Evolutionary conservation across 2,888 invertebrate genomes (phyloP).

Genomic region (Leptopilina drosophilae): DNA sequence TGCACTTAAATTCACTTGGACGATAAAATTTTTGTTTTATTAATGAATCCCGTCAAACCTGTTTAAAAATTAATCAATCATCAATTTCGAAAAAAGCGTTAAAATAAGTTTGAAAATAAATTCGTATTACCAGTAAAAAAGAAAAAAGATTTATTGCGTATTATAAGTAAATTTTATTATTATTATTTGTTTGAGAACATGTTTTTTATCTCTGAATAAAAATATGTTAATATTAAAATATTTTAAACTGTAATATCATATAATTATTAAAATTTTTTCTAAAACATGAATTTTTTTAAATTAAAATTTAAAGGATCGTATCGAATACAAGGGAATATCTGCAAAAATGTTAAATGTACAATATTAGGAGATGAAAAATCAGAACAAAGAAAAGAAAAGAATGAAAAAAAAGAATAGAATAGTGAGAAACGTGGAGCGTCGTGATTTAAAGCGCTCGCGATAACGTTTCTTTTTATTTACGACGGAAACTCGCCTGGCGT

Average conservation of each 20-base stretch:
- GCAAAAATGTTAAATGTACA: conserved; percentile 19
- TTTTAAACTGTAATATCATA: too few species aligned
- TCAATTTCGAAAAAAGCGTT: too few species aligned
- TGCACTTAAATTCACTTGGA: not conserved
- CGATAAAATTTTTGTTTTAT: not conserved
- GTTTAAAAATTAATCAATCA: not conserved
- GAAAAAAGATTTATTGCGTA: too few species aligned
- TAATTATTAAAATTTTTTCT: too few species aligned
- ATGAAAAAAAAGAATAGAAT: conserved; percentile 12
- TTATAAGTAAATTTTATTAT: too few species aligned
- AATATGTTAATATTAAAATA: too few species aligned
- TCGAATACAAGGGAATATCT: not conserved
- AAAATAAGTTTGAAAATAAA: not conserved
- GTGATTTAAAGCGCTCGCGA: conserved; percentile 59
- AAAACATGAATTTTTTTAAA: not conserved
- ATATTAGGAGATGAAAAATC: conserved; percentile 45
- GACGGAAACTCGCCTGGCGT: conserved; percentile 45
- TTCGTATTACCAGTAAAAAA: not conserved
- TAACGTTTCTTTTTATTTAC: conserved; percentile 58
- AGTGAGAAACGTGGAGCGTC: conserved; percentile 44
- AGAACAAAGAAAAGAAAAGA: conserved; percentile 44
- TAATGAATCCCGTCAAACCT: not conserved
- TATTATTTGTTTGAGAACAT: too few species aligned
- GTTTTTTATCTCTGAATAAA: too few species aligned
- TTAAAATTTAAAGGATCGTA: conserved; percentile 8